Base-by-base conservation (phyloP, 2,888 invertebrate species). In the Aporophyla nigra region DNA sequence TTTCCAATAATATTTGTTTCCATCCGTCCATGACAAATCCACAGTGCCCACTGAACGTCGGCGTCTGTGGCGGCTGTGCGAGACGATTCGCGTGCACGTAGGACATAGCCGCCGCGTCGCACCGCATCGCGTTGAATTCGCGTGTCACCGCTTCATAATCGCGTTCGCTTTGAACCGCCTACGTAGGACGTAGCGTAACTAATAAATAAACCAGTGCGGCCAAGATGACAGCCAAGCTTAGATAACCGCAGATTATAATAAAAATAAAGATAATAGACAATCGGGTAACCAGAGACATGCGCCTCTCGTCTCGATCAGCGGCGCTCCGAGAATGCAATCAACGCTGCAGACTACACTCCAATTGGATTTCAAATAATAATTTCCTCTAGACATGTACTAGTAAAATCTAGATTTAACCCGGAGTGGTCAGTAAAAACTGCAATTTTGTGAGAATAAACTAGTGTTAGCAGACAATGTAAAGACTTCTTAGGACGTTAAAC, bases 351-450 rank as follows among this genome's bases (percentile, higher is more conserved):
- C 79, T 74, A 78, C 76, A 81, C 71, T 83, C 85, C 86, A 86
- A 91, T 89, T 90, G 87, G 79, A 89, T 92, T 91, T 85, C 80
- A 83, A 85, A 85, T 80, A 84, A 87, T 88, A 86, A 88, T 84
- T 78, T 80, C 78, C 79, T 83, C 71, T 69, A 66, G 76, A 86
- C 71, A 75, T 62, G 74, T 83, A 80, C 81, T 73, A 75, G 68
- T 77, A 65, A 80, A 77, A 74, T 75, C 72, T 67, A 81, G 79
- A 81, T 82, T 76, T 76, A 78, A 73, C 72, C 71, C 69, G 65
- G 40, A 58, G 56, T 71, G 53, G 72, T 75, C 74, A 71, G 78
- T 84, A 73, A 81, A 82, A 86, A 74, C 79, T 74, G 67, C 76
- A 81, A 85, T 85, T 81, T 83, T 78, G 74, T 56, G 19, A 40